These are phyloP conservation scores for Acipenser transmontanus DNA, from an alignment of 2,797 vertebrate species.

Conservation along the genomic window DNA sequence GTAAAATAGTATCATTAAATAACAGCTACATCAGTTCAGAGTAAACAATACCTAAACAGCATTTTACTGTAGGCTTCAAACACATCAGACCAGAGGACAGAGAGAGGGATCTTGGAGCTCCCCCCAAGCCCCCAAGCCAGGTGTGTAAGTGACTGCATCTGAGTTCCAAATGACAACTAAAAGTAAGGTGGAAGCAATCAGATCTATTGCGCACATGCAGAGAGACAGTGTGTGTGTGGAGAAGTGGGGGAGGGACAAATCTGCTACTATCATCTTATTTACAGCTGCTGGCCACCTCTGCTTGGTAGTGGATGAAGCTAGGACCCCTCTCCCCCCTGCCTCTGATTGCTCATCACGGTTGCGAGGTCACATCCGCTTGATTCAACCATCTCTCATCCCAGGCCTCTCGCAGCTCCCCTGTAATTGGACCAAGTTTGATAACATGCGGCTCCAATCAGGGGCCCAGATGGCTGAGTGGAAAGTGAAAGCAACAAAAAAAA, in stretches of 20 bases:
- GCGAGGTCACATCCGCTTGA: slow-evolving; percentile 2
- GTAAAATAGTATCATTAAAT: too few relatives aligned
- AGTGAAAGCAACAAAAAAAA: neutral
- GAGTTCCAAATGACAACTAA: neutral
- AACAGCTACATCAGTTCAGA: too few relatives aligned
- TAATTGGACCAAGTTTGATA: slow-evolving; percentile 10
- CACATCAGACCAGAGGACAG: too few relatives aligned
- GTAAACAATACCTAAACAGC: too few relatives aligned
- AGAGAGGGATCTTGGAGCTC: too few relatives aligned
- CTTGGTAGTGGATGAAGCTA: neutral
- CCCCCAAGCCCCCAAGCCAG: too few relatives aligned
- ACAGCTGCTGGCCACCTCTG: neutral
- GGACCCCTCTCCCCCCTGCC: neutral
- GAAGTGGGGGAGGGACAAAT: too few relatives aligned
- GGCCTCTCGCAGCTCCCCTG: neutral
- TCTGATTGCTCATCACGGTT: slow-evolving; percentile 7
- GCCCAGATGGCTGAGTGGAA: slow-evolving; percentile 9
- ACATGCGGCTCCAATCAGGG: slow-evolving; percentile 3
- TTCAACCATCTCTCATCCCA: slow-evolving; percentile 6
- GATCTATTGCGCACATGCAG: neutral
- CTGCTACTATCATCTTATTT: neutral
- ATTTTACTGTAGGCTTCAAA: too few relatives aligned
- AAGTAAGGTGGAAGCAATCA: neutral
- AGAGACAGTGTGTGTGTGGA: neutral
- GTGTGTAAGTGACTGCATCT: neutral